Evolutionary conservation across 2,797 vertebrate genomes (phyloP), one percentile per base, ranked within the genome.

Genomic region (Adelosebastes latens): DNA sequence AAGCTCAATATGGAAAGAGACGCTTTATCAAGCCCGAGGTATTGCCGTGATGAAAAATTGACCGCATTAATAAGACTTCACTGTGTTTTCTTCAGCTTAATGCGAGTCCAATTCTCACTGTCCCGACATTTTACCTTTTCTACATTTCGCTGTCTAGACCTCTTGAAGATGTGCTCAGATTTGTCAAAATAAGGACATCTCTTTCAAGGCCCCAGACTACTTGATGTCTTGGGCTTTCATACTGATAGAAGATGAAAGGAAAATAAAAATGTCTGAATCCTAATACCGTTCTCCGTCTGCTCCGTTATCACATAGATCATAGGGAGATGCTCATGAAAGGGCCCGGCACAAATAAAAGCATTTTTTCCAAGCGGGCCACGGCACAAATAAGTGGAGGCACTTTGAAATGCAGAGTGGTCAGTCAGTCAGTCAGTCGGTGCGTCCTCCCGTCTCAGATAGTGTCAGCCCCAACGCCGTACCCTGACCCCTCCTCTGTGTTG

Each of bases 361-460:
- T 76, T 83, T 84, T 74, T 70, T 75, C 55, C 67, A 72, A 70
- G 70, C 18, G 9, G 64, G 68, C 74, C 27, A 42, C 14, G 42
- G 82, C 70, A 73, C 82, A 86, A 87, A 86, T 80, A 87, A 87
- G 83, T 81, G 64, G 72, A 83, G 82, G 80, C 77, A 80, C 88
- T 90, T 92, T 94, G 88, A 93, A 92, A 94, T 93, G 88, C 88
- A 92, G 88, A 87, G 85, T 86, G 84, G 90, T 81, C 84, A 79
- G 89, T 81, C 68, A 58, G 68, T 39, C 67, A 36, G 52, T 56
- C 67, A 20, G 79, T 76, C 72, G 67, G 62, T 79, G 72, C 55
- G 86, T 87, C 75, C 76, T 71, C 74, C 77, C 58, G n/a, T 77
- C 76, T 72, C 72, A 55, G 76, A 85, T 88, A 88, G 87, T 89